These are phyloP conservation scores for Macrobrachium rosenbergii DNA, from an alignment of 1,140 invertebrate genomes.

Conservation along the genomic window DNA sequence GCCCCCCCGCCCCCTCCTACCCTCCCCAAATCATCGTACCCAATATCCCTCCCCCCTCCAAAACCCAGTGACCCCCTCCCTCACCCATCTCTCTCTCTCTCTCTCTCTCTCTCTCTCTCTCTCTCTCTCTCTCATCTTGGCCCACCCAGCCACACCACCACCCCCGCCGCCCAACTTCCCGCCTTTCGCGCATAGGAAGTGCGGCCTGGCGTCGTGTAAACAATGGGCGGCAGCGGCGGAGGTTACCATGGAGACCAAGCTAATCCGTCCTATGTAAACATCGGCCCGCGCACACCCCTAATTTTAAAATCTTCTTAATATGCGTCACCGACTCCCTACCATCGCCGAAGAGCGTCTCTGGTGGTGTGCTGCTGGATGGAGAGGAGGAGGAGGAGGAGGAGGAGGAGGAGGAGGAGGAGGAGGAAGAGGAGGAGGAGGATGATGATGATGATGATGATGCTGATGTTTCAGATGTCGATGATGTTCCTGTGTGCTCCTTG, in stretches of 20 bases:
- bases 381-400: neutral
- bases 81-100: neutral
- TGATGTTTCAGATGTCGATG: too few relatives aligned
- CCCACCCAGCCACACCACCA: neutral
- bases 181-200: slow-evolving; percentile 42
- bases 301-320: slow-evolving; percentile 64
- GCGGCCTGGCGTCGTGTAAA: slow-evolving; percentile 48
- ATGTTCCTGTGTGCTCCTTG: too few relatives aligned
- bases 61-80: neutral
- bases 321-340: slow-evolving; percentile 56
- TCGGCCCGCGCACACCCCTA: slow-evolving; percentile 35
- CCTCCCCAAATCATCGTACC: neutral
- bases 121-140: neutral
- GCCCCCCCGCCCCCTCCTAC: neutral
- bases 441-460: too few relatives aligned
- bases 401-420: neutral
- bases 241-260: slow-evolving; percentile 54
- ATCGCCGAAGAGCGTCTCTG: slow-evolving; percentile 35
- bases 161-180: slow-evolving; percentile 23
- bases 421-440: neutral
- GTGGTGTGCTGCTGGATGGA: neutral
- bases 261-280: slow-evolving; percentile 61
- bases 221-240: slow-evolving; percentile 38
- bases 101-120: neutral
- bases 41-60: neutral